These are phyloP conservation scores for Drosophila miranda DNA, from an alignment of 1,140 invertebrate genomes.

Conservation along the genomic window DNA sequence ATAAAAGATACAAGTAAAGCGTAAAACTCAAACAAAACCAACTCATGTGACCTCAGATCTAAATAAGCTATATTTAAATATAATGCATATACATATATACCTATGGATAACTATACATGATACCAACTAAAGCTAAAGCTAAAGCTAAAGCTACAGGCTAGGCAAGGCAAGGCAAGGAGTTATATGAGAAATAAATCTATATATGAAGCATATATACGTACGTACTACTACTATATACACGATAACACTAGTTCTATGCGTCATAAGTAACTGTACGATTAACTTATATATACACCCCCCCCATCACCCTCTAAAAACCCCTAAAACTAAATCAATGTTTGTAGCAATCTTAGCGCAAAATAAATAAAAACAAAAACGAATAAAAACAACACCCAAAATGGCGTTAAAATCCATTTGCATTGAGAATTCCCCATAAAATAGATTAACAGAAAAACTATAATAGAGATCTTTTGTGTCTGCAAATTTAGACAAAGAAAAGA, in stretches of 20 bases:
- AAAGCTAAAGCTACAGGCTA: slow-evolving; percentile 49
- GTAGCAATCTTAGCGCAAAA: slow-evolving; percentile 65
- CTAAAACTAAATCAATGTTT: slow-evolving; percentile 73
- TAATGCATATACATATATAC: slow-evolving; percentile 52
- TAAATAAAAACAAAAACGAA: slow-evolving; percentile 37
- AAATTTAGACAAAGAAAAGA: slow-evolving; percentile 51
- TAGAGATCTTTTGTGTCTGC: slow-evolving; percentile 42
- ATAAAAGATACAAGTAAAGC: slow-evolving; percentile 64
- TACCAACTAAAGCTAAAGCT: slow-evolving; percentile 55
- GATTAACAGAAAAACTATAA: slow-evolving; percentile 10
- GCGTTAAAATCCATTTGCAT: slow-evolving; percentile 40
- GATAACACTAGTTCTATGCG: slow-evolving; percentile 71
- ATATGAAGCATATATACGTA: slow-evolving; percentile 74
- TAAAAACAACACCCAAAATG: slow-evolving; percentile 32
- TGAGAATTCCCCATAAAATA: slow-evolving; percentile 5
- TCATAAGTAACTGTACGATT: slow-evolving; percentile 76
- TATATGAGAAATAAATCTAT: slow-evolving; percentile 44
- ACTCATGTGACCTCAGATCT: slow-evolving; percentile 83
- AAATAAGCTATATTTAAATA: slow-evolving; percentile 81
- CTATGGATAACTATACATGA: slow-evolving; percentile 55
- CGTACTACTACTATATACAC: slow-evolving; percentile 49
- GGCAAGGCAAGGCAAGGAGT: slow-evolving; percentile 18
- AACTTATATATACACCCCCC: slow-evolving; percentile 65
- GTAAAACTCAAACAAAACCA: slow-evolving; percentile 82
- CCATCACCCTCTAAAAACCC: slow-evolving; percentile 22